Evolutionary conservation across 2,797 vertebrate genomes (phyloP).

Genomic region (Danio tinwini): DNA sequence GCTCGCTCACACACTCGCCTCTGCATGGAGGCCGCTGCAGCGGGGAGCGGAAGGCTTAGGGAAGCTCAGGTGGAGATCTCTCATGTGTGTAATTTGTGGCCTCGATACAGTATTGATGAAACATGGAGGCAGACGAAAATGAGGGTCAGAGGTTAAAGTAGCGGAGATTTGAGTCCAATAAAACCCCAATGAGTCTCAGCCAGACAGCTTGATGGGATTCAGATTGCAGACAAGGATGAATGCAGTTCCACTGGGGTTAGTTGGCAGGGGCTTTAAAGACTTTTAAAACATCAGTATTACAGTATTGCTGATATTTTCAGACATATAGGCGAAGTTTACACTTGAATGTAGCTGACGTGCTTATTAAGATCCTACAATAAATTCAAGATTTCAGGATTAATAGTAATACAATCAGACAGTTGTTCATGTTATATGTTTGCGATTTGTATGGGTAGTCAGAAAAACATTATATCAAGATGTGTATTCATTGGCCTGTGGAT

Average conservation of each 20-base stretch:
- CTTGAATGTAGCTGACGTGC: neutral
- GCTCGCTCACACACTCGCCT: neutral
- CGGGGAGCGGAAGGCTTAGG: neutral
- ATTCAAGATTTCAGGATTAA: no score
- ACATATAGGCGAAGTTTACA: neutral
- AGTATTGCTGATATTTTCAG: neutral
- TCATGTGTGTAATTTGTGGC: slow-evolving; percentile 56
- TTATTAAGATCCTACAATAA: neutral
- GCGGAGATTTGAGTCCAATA: slow-evolving; percentile 47
- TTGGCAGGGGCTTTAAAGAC: neutral
- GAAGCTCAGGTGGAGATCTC: slow-evolving; percentile 55
- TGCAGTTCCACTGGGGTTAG: slow-evolving; percentile 3
- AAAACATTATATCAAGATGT: no score
- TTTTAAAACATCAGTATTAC: slow-evolving; percentile 16
- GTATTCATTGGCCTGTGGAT: no score
- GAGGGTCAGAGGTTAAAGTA: slow-evolving; percentile 54
- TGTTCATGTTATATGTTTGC: no score
- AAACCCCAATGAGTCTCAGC: slow-evolving; percentile 30
- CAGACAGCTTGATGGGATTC: slow-evolving; percentile 44
- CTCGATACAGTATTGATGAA: slow-evolving; percentile 55
- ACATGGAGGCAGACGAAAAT: slow-evolving; percentile 43
- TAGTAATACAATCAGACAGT: no score
- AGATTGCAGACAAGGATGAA: slow-evolving; percentile 44
- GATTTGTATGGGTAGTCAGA: no score
- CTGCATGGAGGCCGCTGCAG: slow-evolving; percentile 28